Conservation (phyloP, 2,113 vertebrate genomes). For the Amphilophus citrinellus region DNA sequence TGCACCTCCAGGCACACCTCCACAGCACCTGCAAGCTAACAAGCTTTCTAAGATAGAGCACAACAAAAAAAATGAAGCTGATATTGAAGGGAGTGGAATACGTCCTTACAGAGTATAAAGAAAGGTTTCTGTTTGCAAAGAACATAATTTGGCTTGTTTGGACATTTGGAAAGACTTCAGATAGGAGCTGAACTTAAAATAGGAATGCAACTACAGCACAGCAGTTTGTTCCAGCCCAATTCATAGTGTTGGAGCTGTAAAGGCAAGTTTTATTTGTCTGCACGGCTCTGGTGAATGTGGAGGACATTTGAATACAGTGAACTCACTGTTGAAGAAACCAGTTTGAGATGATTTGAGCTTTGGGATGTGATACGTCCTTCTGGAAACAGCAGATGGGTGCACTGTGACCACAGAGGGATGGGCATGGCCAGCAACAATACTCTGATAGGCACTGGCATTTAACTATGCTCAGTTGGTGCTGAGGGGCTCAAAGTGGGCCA, state of each 20-base stretch:
- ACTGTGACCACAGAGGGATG: not conserved
- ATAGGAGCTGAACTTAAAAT: not conserved
- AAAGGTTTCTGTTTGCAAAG: not conserved
- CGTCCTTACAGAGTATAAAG: not conserved
- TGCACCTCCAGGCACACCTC: too few species aligned
- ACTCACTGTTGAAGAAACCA: not conserved
- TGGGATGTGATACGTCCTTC: too few species aligned
- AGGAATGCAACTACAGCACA: not conserved
- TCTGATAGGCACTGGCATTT: not conserved
- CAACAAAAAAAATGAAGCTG: not conserved
- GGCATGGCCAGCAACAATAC: not conserved
- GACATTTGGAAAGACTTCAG: not conserved
- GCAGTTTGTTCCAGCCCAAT: not conserved
- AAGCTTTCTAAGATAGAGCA: not conserved
- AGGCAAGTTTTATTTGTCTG: not conserved
- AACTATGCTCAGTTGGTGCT: not conserved
- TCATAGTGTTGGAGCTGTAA: not conserved
- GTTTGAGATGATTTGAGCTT: not conserved
- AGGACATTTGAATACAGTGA: not conserved
- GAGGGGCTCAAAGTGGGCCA: fast-evolving
- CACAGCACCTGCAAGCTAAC: not conserved
- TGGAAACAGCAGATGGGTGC: not conserved
- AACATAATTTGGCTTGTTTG: not conserved
- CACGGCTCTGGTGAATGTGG: not conserved
- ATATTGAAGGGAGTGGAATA: not conserved